phyloP scores from a whole-genome alignment of 1,140 invertebrate genomes.

The Drosophila suzukii region DNA sequence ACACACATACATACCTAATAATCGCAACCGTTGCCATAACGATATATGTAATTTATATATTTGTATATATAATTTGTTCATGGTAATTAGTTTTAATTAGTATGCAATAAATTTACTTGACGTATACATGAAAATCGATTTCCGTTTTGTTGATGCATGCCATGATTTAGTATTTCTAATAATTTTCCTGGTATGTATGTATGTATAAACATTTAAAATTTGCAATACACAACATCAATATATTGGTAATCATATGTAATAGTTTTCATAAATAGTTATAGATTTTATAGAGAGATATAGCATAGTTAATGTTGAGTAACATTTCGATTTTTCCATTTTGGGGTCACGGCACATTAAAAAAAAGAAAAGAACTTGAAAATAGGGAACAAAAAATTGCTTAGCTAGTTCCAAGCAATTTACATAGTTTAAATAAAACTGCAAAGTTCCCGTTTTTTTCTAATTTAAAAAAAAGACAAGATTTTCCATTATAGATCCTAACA shows the following conservation, averaged over 20 bases:
- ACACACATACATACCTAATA: constrained; percentile 71
- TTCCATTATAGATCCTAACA: constrained; percentile 1
- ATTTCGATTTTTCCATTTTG: constrained; percentile 40
- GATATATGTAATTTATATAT: constrained; percentile 43
- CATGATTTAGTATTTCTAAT: constrained; percentile 60
- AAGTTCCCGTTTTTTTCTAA: background rate
- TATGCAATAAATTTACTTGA: constrained; percentile 71
- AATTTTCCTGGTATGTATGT: constrained; percentile 59
- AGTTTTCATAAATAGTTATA: constrained; percentile 66
- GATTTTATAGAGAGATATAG: constrained; percentile 65
- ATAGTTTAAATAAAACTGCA: no score
- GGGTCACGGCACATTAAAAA: background rate
- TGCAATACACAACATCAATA: constrained; percentile 82
- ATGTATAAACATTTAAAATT: constrained; percentile 82
- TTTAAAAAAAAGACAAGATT: background rate
- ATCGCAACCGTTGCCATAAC: constrained; percentile 42
- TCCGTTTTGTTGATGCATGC: constrained; percentile 42
- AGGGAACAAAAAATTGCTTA: background rate
- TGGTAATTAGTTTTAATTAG: constrained; percentile 58
- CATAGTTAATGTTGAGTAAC: constrained; percentile 61
- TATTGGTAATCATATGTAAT: constrained; percentile 78
- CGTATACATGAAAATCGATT: constrained; percentile 76
- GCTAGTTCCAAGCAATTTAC: background rate
- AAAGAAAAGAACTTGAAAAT: background rate
- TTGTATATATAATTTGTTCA: constrained; percentile 36